phyloP scores from a whole-genome alignment of 2,888 invertebrate genomes.

The Lasioglossum calceatum region DNA sequence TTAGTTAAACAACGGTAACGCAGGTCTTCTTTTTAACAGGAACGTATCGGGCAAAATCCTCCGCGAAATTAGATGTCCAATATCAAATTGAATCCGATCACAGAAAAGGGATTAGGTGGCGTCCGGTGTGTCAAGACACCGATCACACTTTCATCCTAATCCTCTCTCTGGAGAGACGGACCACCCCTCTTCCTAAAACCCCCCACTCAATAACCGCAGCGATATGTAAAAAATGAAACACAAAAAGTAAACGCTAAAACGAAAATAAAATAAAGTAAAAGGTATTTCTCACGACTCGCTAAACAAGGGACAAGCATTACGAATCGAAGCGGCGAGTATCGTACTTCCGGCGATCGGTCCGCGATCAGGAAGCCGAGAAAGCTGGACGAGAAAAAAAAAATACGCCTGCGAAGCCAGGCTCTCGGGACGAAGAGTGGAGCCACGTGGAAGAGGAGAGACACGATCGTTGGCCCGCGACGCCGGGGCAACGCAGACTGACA shows the following conservation, averaged over 20 bases:
- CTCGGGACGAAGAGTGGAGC: slow-evolving; percentile 62
- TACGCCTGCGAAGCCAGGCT: slow-evolving; percentile 50
- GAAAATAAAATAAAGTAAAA: neutral
- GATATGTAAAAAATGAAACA: neutral
- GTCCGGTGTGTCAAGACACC: neutral
- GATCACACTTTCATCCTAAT: slow-evolving; percentile 4
- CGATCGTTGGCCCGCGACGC: slow-evolving; percentile 76
- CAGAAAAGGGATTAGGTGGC: neutral
- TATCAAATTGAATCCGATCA: neutral
- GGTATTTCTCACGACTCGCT: slow-evolving; percentile 47
- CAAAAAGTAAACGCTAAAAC: neutral
- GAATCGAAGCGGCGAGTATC: slow-evolving; percentile 68
- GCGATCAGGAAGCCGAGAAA: slow-evolving; percentile 45
- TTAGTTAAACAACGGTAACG: slow-evolving; percentile 1
- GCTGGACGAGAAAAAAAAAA: slow-evolving; percentile 46
- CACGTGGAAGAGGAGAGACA: slow-evolving; percentile 71
- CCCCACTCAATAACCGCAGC: slow-evolving; percentile 20
- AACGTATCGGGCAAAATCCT: slow-evolving; percentile 9
- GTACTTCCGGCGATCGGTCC: slow-evolving; percentile 69
- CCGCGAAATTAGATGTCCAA: slow-evolving; percentile 22
- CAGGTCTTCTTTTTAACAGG: neutral
- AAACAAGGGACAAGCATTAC: slow-evolving; percentile 65
- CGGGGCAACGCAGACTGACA: slow-evolving; percentile 70
- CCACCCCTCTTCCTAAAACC: neutral
- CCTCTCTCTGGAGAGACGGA: neutral